phyloP scores from a whole-genome alignment of 2,797 vertebrate genomes.

The Spinibarbus caldwelli region DNA sequence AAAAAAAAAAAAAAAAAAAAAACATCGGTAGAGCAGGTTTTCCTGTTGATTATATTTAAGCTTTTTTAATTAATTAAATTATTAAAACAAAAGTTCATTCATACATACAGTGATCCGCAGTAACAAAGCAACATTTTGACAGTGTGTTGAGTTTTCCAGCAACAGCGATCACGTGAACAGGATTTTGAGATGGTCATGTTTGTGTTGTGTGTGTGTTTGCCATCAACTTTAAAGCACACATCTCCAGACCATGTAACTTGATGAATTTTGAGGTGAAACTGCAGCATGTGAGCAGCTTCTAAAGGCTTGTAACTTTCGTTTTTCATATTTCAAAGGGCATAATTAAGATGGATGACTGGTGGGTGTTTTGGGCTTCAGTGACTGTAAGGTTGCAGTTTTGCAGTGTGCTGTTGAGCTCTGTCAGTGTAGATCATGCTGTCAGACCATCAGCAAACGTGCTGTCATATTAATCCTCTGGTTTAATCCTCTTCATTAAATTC shows the following conservation, averaged over 20 bases:
- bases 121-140: neutral
- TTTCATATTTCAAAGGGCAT: neutral
- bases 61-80: neutral
- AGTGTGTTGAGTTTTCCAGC: neutral
- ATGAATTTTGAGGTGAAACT: neutral
- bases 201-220: neutral
- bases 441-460: neutral
- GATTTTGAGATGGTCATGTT: neutral
- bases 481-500: neutral
- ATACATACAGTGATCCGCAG: too few species aligned
- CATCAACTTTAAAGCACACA: neutral
- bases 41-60: neutral
- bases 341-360: neutral
- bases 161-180: neutral
- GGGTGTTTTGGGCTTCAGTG: neutral
- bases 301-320: neutral
- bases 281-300: neutral
- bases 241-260: neutral
- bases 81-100: neutral
- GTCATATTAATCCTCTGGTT: neutral
- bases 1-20: too few species aligned
- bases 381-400: too few species aligned
- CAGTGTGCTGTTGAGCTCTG: neutral
- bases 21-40: neutral
- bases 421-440: neutral